Percentiles rank a stretch among this genome's conserved stretches.
Evolutionary conservation across 2,888 invertebrate species (phyloP).

Genomic region (Uloborus plumipes): DNA sequence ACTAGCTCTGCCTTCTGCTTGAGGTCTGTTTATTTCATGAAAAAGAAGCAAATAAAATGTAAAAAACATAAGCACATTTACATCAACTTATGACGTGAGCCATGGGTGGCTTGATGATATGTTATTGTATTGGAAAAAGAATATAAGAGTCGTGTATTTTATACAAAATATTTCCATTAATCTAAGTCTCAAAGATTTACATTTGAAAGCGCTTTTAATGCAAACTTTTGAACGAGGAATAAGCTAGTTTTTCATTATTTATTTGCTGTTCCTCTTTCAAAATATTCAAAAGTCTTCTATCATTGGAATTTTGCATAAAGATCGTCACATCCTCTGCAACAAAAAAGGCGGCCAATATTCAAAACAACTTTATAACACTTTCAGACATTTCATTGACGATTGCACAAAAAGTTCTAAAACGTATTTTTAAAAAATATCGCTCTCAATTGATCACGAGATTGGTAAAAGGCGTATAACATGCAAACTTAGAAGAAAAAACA

Average conservation of each 20-base stretch:
- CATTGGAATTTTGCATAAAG: slow-evolving; percentile 19
- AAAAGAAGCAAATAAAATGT: no score
- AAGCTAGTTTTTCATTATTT: neutral
- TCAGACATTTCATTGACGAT: slow-evolving; percentile 13
- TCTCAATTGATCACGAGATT: slow-evolving; percentile 32
- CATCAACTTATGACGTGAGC: no score
- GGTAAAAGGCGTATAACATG: slow-evolving; percentile 7
- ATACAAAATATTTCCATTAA: no score
- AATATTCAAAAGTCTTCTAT: neutral
- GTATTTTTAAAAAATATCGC: neutral
- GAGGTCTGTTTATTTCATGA: no score
- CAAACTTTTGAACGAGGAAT: neutral
- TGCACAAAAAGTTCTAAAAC: slow-evolving; percentile 3
- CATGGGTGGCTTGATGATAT: no score
- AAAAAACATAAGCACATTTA: no score
- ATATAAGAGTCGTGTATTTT: no score
- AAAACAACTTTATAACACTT: slow-evolving; percentile 32
- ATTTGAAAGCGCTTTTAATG: no score
- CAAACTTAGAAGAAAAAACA: slow-evolving; percentile 18
- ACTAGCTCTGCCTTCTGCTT: no score
- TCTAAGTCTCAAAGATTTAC: no score
- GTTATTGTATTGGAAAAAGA: no score
- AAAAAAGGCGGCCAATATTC: slow-evolving; percentile 15
- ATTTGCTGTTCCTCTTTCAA: neutral
- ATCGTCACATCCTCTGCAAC: slow-evolving; percentile 25